Evolutionary conservation across 1,140 invertebrate species (phyloP).

Genomic region (Heliconius nattereri): DNA sequence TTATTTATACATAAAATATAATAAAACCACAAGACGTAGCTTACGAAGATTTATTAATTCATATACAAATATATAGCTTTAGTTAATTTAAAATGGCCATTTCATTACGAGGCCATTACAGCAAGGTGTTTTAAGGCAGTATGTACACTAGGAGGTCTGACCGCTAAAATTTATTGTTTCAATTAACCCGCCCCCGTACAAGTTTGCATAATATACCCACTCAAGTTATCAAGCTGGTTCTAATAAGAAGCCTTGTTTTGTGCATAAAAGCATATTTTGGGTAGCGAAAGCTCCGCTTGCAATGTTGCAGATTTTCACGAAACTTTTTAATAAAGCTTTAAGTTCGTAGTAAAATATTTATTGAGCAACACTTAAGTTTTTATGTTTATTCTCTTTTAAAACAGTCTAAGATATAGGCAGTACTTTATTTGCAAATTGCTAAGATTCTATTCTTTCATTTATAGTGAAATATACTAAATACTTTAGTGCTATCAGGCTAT

Average conservation of each 20-base stretch:
- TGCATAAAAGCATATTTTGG: conserved; percentile 5
- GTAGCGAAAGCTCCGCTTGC: background rate
- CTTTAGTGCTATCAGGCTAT: too few species aligned
- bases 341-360: background rate
- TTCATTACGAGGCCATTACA: conserved; percentile 21
- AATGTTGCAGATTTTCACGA: conserved; percentile 7
- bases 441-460: too few species aligned
- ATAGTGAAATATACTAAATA: too few species aligned
- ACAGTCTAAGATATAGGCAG: background rate
- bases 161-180: conserved; percentile 36
- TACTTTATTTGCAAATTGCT: too few species aligned
- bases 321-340: conserved; percentile 2
- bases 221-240: conserved; percentile 20
- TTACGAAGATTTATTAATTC: conserved; percentile 1
- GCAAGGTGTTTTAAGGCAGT: conserved; percentile 35
- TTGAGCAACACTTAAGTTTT: background rate
- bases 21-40: background rate
- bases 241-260: conserved; percentile 1
- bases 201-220: conserved; percentile 33
- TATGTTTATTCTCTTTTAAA: background rate
- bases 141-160: conserved; percentile 29
- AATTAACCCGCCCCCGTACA: conserved; percentile 33
- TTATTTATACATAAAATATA: background rate
- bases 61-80: background rate
- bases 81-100: conserved; percentile 7